phyloP scores from a whole-genome alignment of 2,888 invertebrate genomes.

The Aleiodes leptofemur region DNA sequence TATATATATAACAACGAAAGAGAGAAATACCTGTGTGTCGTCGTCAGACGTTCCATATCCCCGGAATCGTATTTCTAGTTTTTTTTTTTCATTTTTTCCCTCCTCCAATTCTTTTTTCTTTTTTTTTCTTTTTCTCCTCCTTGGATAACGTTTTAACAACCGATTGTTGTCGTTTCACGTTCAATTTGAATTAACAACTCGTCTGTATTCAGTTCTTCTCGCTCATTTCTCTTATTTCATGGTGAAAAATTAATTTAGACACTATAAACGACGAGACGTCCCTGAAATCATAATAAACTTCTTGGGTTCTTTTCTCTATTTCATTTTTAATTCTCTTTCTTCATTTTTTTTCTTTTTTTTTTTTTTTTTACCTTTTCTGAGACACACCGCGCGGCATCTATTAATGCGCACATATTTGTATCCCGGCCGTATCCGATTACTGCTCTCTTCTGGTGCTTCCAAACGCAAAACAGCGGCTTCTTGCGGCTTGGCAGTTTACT shows the following conservation, averaged over 20 bases:
- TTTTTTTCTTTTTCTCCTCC: neutral
- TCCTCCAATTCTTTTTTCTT: neutral
- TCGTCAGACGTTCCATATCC: slow-evolving; percentile 59
- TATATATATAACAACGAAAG: neutral
- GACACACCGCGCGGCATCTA: slow-evolving; percentile 59
- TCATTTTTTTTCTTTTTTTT: neutral
- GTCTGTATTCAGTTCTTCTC: slow-evolving; percentile 16
- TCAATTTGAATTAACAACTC: slow-evolving; percentile 45
- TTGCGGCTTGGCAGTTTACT: slow-evolving; percentile 49
- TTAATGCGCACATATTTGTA: slow-evolving; percentile 74
- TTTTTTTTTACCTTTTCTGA: slow-evolving; percentile 16
- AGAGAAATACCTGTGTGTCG: slow-evolving; percentile 46
- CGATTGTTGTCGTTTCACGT: slow-evolving; percentile 38
- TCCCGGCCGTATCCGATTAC: slow-evolving; percentile 73
- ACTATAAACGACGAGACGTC: slow-evolving; percentile 26
- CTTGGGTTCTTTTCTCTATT: slow-evolving; percentile 21
- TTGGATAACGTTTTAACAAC: slow-evolving; percentile 16
- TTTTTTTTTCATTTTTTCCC: neutral
- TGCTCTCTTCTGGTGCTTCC: slow-evolving; percentile 52
- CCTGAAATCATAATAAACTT: slow-evolving; percentile 33
- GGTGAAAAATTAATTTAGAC: slow-evolving; percentile 35
- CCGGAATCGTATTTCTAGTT: slow-evolving; percentile 69
- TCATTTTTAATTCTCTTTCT: slow-evolving; percentile 15
- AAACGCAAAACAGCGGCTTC: slow-evolving; percentile 49
- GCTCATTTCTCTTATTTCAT: slow-evolving; percentile 13